Evolutionary conservation across 2,113 vertebrate genomes (phyloP).

Genomic region (Oncorhynchus nerka): DNA sequence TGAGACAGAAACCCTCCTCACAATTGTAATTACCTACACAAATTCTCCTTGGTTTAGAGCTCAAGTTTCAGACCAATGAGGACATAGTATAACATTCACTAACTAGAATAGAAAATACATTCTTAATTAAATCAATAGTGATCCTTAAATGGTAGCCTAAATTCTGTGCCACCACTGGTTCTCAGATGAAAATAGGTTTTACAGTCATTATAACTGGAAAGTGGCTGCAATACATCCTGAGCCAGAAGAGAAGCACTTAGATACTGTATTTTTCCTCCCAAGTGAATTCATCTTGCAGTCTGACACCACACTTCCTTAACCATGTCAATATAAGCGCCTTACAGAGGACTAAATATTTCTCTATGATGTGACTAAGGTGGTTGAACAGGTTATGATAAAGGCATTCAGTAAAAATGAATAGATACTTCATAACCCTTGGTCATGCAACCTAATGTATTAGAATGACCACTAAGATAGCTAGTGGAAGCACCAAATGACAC

Average conservation of each 20-base stretch:
- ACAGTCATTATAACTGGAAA: background rate
- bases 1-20: background rate
- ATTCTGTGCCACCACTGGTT: background rate
- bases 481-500: no score
- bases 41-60: background rate
- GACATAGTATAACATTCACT: background rate
- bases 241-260: background rate
- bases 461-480: background rate
- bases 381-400: no score
- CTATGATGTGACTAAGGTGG: background rate
- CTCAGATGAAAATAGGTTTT: background rate
- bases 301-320: background rate
- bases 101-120: background rate
- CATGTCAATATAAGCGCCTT: background rate
- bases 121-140: background rate
- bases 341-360: background rate
- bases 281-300: background rate
- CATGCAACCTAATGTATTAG: background rate
- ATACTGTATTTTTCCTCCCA: background rate
- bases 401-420: no score
- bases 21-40: background rate
- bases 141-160: background rate
- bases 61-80: background rate
- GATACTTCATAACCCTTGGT: no score
- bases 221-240: background rate